Evolutionary conservation across 2,797 vertebrate genomes (phyloP).

Genomic region (Alfaro cultratus): DNA sequence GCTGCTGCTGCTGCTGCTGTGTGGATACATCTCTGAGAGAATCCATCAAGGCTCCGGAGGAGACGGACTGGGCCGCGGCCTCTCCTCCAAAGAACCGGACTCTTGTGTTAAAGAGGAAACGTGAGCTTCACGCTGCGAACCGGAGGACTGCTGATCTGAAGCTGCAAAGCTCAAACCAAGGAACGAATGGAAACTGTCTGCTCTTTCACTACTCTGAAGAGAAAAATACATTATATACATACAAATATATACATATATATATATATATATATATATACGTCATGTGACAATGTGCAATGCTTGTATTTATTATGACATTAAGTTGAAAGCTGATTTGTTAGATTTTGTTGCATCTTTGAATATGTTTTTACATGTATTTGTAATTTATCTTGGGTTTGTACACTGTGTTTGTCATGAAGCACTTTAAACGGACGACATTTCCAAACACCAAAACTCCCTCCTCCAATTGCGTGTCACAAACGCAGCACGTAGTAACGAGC

Average conservation of each 20-base stretch:
- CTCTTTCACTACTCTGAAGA: slow-evolving; percentile 60
- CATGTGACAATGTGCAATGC: slow-evolving; percentile 95
- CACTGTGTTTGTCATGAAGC: slow-evolving; percentile 86
- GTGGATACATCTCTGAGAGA: slow-evolving; percentile 55
- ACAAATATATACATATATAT: slow-evolving; percentile 65
- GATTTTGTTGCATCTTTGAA: slow-evolving; percentile 75
- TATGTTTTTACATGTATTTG: slow-evolving; percentile 76
- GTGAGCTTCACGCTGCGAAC: slow-evolving; percentile 61
- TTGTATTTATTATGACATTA: slow-evolving; percentile 88
- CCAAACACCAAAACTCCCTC: slow-evolving; percentile 69
- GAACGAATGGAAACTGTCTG: slow-evolving; percentile 56
- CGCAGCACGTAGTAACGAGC: slow-evolving; percentile 53
- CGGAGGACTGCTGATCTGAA: slow-evolving; percentile 65
- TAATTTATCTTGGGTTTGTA: slow-evolving; percentile 67
- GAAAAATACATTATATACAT: slow-evolving; percentile 58
- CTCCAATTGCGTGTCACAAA: slow-evolving; percentile 39
- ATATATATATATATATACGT: slow-evolving; percentile 69
- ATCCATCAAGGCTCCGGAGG: slow-evolving; percentile 20
- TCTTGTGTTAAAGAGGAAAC: slow-evolving; percentile 40
- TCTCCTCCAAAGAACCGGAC: slow-evolving; percentile 23
- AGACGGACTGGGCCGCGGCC: slow-evolving; percentile 14
- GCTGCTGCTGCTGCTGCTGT: slow-evolving; percentile 40
- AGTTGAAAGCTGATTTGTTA: slow-evolving; percentile 79
- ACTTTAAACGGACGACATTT: slow-evolving; percentile 89
- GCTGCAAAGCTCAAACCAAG: slow-evolving; percentile 62